A percentile compares a stretch with the other conserved stretches of the same genome.
Conservation (phyloP, 2,888 invertebrate genomes). For the Tenthredo amoena region DNA sequence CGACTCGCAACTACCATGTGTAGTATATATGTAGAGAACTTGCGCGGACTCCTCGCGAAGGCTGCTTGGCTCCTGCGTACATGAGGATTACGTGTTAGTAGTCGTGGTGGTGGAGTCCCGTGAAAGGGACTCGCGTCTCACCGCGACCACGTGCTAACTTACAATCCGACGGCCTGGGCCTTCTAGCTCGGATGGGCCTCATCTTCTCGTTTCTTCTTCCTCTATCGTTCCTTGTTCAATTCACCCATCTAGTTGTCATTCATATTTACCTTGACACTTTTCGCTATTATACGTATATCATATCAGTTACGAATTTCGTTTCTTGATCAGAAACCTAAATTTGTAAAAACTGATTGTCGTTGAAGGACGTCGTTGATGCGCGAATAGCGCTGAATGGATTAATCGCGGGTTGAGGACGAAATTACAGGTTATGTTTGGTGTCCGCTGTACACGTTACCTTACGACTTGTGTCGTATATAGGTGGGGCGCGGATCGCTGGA, state of each 20-base stretch:
- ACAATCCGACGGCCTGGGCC: conserved; percentile 69
- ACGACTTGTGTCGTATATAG: conserved; percentile 9
- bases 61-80: conserved; percentile 32
- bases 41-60: conserved; percentile 7
- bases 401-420: background rate
- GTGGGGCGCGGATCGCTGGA: background rate
- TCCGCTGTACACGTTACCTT: background rate
- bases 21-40: conserved; percentile 20
- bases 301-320: background rate
- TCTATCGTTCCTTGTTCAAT: background rate
- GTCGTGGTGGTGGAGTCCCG: conserved; percentile 17
- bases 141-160: conserved; percentile 76
- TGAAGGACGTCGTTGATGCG: background rate
- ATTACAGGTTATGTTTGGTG: background rate
- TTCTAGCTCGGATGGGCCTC: conserved; percentile 6
- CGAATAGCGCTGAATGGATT: background rate
- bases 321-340: background rate
- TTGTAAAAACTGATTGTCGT: background rate
- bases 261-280: background rate
- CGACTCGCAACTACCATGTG: conserved; percentile 58
- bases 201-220: conserved; percentile 20
- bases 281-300: background rate
- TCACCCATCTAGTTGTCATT: conserved; percentile 39
- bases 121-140: conserved; percentile 59
- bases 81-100: background rate